phyloP scores from a whole-genome alignment of 2,888 invertebrate species.

The Plagodis pulveraria region DNA sequence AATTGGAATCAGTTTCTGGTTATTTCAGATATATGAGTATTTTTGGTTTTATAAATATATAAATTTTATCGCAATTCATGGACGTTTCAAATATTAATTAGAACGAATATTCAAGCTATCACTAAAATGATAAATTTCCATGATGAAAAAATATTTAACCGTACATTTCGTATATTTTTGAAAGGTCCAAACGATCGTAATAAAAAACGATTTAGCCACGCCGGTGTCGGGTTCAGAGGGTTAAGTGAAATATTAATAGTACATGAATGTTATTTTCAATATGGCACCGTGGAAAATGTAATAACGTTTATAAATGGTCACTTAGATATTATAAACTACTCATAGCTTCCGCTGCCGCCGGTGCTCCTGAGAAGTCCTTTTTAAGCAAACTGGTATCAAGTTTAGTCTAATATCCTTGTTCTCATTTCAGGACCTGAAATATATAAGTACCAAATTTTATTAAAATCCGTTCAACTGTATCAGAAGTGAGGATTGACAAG shows the following conservation, averaged over 20 bases:
- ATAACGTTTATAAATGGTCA: slow-evolving; percentile 17
- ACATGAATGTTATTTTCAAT: slow-evolving; percentile 48
- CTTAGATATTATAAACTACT: slow-evolving; percentile 8
- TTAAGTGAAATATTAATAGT: slow-evolving; percentile 43
- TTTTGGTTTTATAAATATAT: too few relatives aligned
- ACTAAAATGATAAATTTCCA: slow-evolving; percentile 32
- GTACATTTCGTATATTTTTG: slow-evolving; percentile 57
- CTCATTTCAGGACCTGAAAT: too few relatives aligned
- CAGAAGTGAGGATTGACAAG: too few relatives aligned
- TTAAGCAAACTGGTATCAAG: too few relatives aligned
- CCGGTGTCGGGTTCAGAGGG: slow-evolving; percentile 38
- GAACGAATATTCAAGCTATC: not conserved
- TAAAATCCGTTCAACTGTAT: too few relatives aligned
- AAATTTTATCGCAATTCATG: too few relatives aligned
- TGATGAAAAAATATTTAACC: slow-evolving; percentile 45
- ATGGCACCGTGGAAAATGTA: slow-evolving; percentile 34
- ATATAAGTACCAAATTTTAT: too few relatives aligned
- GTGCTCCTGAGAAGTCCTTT: too few relatives aligned
- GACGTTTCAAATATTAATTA: too few relatives aligned
- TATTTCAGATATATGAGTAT: too few relatives aligned
- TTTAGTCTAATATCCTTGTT: too few relatives aligned
- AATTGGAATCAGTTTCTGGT: too few relatives aligned
- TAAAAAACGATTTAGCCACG: slow-evolving; percentile 74
- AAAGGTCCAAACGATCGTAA: slow-evolving; percentile 64
- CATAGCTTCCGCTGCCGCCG: not conserved